These are phyloP conservation scores for Crocodylus rhombifer DNA, from an alignment of 2,797 vertebrate species.

Conservation along the genomic window DNA sequence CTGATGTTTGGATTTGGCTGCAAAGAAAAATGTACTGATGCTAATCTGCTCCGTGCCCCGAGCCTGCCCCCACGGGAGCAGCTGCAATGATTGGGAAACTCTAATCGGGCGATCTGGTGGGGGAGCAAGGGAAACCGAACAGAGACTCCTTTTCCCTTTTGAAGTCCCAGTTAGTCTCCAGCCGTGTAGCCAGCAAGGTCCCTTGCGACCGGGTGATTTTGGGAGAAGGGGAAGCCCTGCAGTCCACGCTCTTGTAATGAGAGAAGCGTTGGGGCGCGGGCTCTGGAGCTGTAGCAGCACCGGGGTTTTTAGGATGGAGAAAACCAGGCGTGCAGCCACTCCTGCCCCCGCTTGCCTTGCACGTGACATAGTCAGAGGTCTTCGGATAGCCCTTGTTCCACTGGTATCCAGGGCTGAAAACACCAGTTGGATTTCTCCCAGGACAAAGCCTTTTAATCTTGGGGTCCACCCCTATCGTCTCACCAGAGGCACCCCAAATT, in stretches of 20 bases:
- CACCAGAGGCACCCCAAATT: fast-evolving
- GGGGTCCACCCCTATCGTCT: no score
- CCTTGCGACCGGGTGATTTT: not conserved
- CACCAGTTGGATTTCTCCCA: no score
- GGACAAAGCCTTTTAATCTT: no score
- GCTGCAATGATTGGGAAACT: not conserved
- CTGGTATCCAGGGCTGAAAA: no score
- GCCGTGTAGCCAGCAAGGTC: not conserved
- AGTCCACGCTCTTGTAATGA: not conserved
- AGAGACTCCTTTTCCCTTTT: not conserved
- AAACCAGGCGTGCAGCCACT: not conserved
- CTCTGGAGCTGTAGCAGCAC: no score
- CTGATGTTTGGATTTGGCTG: not conserved
- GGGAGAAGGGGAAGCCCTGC: not conserved
- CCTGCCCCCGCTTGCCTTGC: not conserved
- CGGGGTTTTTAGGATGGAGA: not conserved
- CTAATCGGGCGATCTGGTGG: not conserved
- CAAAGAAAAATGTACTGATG: not conserved
- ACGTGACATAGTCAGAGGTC: no score
- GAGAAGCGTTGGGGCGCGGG: not conserved
- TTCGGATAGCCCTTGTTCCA: no score
- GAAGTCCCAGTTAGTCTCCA: not conserved
- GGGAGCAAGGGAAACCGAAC: not conserved
- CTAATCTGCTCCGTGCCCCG: fast-evolving
- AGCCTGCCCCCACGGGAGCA: not conserved